A percentile compares a stretch with the other conserved stretches of the same genome.
Evolutionary conservation across 2,888 invertebrate genomes (phyloP).

Genomic region (Lepidocyrtinus sp.): DNA sequence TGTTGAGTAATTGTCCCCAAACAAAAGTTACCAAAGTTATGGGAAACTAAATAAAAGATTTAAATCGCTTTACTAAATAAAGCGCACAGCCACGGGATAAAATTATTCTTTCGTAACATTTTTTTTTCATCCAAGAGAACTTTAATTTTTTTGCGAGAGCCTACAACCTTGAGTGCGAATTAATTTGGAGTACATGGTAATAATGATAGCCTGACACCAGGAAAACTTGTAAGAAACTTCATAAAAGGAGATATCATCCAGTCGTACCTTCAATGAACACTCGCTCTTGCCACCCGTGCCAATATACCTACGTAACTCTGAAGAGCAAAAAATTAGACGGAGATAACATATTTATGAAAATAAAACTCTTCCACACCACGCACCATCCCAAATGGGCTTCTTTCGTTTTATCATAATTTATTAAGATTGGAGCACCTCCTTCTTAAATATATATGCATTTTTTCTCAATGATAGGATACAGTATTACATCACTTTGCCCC

Average conservation of each 20-base stretch:
- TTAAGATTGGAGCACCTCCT: not conserved
- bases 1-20: not conserved
- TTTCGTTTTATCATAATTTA: conserved; percentile 2
- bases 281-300: too few relatives aligned
- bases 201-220: not conserved
- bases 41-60: too few relatives aligned
- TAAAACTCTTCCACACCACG: too few relatives aligned
- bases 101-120: not conserved
- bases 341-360: too few relatives aligned
- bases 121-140: not conserved
- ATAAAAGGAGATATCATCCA: not conserved
- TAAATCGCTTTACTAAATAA: too few relatives aligned
- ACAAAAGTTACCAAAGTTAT: too few relatives aligned
- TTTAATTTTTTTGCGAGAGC: not conserved
- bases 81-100: too few relatives aligned
- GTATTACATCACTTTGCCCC: too few relatives aligned
- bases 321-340: too few relatives aligned
- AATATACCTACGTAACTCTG: too few relatives aligned
- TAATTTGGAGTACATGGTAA: not conserved
- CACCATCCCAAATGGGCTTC: not conserved
- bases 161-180: not conserved
- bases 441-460: not conserved
- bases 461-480: too few relatives aligned
- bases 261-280: not conserved
- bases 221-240: not conserved